phyloP scores from a whole-genome alignment of 2,797 vertebrate species.

The Poeciliopsis infans region DNA sequence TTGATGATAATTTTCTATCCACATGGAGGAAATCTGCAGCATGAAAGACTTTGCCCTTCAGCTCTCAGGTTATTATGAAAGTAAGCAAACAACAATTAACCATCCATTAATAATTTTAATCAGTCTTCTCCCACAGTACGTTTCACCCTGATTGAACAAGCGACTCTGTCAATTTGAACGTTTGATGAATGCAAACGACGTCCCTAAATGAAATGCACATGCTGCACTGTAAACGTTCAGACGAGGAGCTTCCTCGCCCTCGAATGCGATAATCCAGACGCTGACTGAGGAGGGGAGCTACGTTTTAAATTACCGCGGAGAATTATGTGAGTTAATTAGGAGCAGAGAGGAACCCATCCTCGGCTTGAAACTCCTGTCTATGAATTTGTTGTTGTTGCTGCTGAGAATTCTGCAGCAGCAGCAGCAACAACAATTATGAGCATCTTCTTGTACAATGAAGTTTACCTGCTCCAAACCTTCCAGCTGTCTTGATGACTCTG shows the following conservation, averaged over 20 bases:
- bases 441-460: neutral
- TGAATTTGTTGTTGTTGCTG: neutral
- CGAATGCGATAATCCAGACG: slow-evolving; percentile 2
- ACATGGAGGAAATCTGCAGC: neutral
- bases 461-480: neutral
- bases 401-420: neutral
- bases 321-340: slow-evolving; percentile 18
- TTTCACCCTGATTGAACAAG: slow-evolving; percentile 23
- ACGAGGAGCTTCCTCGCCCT: neutral
- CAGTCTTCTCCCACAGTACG: slow-evolving; percentile 5
- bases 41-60: slow-evolving; percentile 10
- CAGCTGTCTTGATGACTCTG: neutral
- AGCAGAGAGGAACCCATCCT: neutral
- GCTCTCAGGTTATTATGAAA: slow-evolving; percentile 10
- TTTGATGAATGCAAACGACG: slow-evolving; percentile 27
- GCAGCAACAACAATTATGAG: neutral
- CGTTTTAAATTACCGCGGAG: neutral
- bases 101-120: slow-evolving; percentile 25
- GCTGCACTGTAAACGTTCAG: slow-evolving; percentile 5
- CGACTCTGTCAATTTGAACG: slow-evolving; percentile 15
- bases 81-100: slow-evolving; percentile 33
- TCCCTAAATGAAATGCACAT: slow-evolving; percentile 14
- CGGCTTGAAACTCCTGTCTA: neutral
- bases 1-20: slow-evolving; percentile 10
- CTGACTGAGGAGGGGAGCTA: neutral